A percentile compares a stretch with the other conserved stretches of the same genome.
Conservation (phyloP, 2,113 vertebrate genomes). For the Megaptera novaeangliae region DNA sequence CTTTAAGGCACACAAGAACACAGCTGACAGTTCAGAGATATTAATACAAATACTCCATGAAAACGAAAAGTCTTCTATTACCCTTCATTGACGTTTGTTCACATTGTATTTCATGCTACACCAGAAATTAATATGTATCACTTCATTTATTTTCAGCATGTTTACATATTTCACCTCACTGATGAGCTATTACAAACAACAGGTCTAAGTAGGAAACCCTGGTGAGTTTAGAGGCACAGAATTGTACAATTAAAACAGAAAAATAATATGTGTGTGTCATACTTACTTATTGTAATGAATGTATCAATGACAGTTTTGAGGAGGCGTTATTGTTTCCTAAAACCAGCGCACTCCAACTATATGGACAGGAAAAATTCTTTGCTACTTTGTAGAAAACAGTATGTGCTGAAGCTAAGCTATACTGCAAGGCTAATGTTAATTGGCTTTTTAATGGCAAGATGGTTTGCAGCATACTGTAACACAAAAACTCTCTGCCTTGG, state of each 20-base stretch:
- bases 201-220: neutral
- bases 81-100: neutral
- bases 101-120: neutral
- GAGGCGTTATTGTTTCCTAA: conserved; percentile 63
- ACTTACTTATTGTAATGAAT: conserved; percentile 66
- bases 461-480: conserved; percentile 48
- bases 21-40: neutral
- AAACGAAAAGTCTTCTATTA: neutral
- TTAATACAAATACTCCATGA: neutral
- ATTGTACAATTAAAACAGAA: conserved; percentile 58
- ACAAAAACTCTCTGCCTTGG: conserved; percentile 7
- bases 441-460: conserved; percentile 62
- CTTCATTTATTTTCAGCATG: neutral
- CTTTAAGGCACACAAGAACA: neutral
- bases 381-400: conserved; percentile 60
- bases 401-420: conserved; percentile 50
- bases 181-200: neutral
- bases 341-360: conserved; percentile 66
- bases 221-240: neutral
- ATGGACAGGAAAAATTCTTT: conserved; percentile 59
- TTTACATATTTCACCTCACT: neutral
- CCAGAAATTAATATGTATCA: conserved; percentile 10
- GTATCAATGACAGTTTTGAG: conserved; percentile 39
- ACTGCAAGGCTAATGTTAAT: conserved; percentile 46
- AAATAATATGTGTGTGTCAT: neutral